These are phyloP conservation scores for Semaprochilodus insignis DNA, from an alignment of 2,797 vertebrate genomes.

Conservation along the genomic window DNA sequence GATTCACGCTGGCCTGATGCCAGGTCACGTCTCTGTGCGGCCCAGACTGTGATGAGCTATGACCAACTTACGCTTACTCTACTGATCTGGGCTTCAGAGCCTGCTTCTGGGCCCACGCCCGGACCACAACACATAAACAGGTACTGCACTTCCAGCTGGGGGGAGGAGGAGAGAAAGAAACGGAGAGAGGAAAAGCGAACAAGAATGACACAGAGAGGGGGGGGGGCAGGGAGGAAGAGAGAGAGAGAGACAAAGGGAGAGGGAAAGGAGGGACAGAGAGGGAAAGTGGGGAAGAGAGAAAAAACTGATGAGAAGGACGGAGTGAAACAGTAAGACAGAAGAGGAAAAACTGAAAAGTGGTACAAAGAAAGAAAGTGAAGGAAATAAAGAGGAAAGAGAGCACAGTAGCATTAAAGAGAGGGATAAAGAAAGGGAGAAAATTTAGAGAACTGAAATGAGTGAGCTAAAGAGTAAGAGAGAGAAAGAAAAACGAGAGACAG, in stretches of 20 bases:
- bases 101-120: constrained; percentile 58
- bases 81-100: constrained; percentile 62
- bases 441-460: not conserved
- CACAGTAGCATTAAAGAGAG: constrained; percentile 2
- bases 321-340: not conserved
- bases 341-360: constrained; percentile 33
- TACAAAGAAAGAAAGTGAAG: not conserved
- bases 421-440: constrained; percentile 15
- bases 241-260: not conserved
- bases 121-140: constrained; percentile 48
- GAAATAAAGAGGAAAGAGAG: too few species aligned
- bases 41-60: constrained; percentile 50
- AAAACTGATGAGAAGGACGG: too few species aligned
- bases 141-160: constrained; percentile 15
- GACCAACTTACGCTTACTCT: constrained; percentile 56
- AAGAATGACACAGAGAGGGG: not conserved
- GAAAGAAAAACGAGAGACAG: too few species aligned
- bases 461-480: not conserved
- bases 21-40: constrained; percentile 55
- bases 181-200: not conserved
- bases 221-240: not conserved
- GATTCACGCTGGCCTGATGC: constrained; percentile 25
- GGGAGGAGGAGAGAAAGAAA: not conserved
- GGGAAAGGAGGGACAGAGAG: not conserved
- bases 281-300: not conserved